Percentiles rank a stretch among this genome's conserved stretches.
phyloP scores from a whole-genome alignment of 2,797 vertebrate genomes.

The Poeciliopsis presidionis region DNA sequence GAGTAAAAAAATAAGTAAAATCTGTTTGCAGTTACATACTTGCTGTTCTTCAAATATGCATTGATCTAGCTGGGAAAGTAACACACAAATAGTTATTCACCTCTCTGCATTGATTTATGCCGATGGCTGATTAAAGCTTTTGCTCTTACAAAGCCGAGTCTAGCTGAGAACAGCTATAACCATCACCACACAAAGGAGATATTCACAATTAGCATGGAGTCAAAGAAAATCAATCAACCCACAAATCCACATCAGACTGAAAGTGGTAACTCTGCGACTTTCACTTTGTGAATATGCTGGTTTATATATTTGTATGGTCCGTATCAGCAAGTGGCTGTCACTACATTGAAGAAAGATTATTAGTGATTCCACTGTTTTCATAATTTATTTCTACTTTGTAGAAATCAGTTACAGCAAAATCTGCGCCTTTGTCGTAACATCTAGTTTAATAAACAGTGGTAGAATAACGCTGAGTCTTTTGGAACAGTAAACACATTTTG shows the following conservation, averaged over 20 bases:
- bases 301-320: slow-evolving; percentile 7
- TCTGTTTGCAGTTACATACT: neutral
- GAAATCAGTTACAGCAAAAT: neutral
- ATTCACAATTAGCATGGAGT: slow-evolving; percentile 46
- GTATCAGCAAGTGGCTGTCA: slow-evolving; percentile 1
- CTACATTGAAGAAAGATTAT: neutral
- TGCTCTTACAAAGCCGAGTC: slow-evolving; percentile 19
- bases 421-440: neutral
- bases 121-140: slow-evolving; percentile 40
- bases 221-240: slow-evolving; percentile 62
- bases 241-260: slow-evolving; percentile 20
- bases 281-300: slow-evolving; percentile 23
- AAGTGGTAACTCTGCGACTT: slow-evolving; percentile 47
- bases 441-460: neutral
- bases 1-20: neutral
- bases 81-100: slow-evolving; percentile 20
- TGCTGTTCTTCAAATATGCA: neutral
- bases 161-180: slow-evolving; percentile 30
- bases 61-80: slow-evolving; percentile 12
- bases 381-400: neutral
- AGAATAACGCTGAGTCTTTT: neutral
- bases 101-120: slow-evolving; percentile 34
- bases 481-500: neutral
- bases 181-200: slow-evolving; percentile 36
- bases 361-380: neutral